Evolutionary conservation across 1,140 invertebrate species (phyloP), one percentile per base, ranked within the genome.

Genomic region (Scaptodrosophila lebanonensis): DNA sequence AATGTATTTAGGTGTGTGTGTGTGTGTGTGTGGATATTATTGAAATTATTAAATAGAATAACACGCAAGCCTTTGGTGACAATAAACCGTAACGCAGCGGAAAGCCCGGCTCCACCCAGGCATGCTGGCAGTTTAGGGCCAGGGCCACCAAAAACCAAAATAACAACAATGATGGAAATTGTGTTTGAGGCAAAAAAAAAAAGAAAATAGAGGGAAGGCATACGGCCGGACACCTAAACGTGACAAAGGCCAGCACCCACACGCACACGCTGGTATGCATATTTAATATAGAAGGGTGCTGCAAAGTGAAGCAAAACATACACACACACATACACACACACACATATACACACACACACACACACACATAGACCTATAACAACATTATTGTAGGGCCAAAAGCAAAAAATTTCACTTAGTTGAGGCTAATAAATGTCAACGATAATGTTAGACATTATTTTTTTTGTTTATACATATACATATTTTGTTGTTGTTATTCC

Each of bases 361-460:
- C 8, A 57, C 44, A 50, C 57, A 52, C 11, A 20, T 15, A 47
- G 30, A 44, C 42, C 22, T 44, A 39, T 39, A 53, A 53, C 47
- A 66, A 63, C 61, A 66, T 48, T 62, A 54, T 45, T 38, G 39
- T 49, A 18, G 22, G 45, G 48, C 59, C 45, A 56, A 68, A 61
- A 61, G 59, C 64, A 67, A 76, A 66, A 58, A 12, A 60, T 63
- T 67, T 77, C 72, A 72, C 72, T 77, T 77, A 72, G 72, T 67
- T 68, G 59, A 35, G 58, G 48, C 72, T 77, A 77, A 77, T 77
- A 77, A 77, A 77, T 77, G 72, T 77, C 72, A 77, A 77, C 64
- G 72, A 77, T 77, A 77, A 77, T 77, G 72, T 77, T 71, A 47
- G 54, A 77, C 72, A 77, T 77, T 77, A 71, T 67, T 66, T 66